Evolutionary conservation across 2,797 vertebrate genomes (phyloP), one percentile per base, ranked within the genome.

Genomic region (Neopelma chrysocephalum): DNA sequence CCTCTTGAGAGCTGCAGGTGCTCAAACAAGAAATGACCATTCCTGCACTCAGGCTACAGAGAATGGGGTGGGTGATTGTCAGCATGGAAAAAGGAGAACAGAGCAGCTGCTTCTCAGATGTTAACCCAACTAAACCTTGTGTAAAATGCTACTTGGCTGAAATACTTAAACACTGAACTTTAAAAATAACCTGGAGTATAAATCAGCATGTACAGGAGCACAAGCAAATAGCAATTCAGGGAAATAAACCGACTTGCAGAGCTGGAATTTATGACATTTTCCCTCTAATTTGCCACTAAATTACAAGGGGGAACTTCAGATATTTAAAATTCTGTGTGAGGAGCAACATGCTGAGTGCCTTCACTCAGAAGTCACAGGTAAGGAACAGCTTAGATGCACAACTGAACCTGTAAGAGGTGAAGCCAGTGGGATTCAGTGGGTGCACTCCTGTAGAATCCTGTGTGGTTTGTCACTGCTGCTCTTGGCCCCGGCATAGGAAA

Each of bases 181-280:
- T 2, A 14, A 48, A 40, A 79, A 69, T 71, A 66, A 51, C 73
- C 25, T 45, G 17, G 10, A 53, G 27, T 48, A 36, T 60, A 34
- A 79, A 78, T 70, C 14, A 12, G 43, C 66, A 29, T 3, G 3
- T 53, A 23, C 3, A 43, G 45, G 56, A 84, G 61, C 15, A 27
- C 22, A 62, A 68, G 71, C 42, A 80, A 53, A 4, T 40, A 11
- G 77, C 0, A 4, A 4, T 89, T 62, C 22, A 79, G 78, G 43
- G 60, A 82, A 84, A 76, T 65, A 45, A 88, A 81, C 12, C 4
- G 20, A 51, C 26, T 58, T 64, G 36, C 10, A 48, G 64, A 85
- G 56, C 62, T 96, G 78, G 31, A 82, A 73, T 93, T 93, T 73
- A 84, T 84, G 47, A 64, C 3, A 2, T 86, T 88, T 91, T 93